These are phyloP conservation scores for Ormyrus rosae DNA, from an alignment of 2,888 invertebrate genomes.

Conservation along the genomic window DNA sequence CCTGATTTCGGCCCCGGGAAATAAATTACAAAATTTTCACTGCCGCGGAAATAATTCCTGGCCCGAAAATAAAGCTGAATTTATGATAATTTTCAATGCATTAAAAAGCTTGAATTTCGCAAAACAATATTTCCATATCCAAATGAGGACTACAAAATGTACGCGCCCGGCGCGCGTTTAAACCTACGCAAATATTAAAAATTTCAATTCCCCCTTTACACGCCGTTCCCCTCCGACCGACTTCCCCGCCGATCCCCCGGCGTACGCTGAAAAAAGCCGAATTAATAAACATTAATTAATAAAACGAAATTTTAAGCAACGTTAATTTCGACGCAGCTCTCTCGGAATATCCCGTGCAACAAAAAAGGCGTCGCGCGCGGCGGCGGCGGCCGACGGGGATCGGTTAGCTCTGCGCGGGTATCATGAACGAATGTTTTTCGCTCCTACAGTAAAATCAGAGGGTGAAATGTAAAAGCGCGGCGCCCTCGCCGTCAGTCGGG, in stretches of 20 bases:
- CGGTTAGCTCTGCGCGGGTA: slow-evolving; percentile 5
- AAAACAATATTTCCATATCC: slow-evolving; percentile 18
- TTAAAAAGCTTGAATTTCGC: slow-evolving; percentile 22
- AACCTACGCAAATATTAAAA: slow-evolving; percentile 21
- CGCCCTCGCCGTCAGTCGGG: slow-evolving; percentile 43
- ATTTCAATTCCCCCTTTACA: not conserved
- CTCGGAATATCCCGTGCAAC: slow-evolving; percentile 24
- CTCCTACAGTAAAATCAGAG: slow-evolving; percentile 68
- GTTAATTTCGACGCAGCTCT: slow-evolving; percentile 34
- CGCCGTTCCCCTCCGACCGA: not conserved
- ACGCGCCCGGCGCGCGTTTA: not conserved
- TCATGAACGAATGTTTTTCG: slow-evolving; percentile 70
- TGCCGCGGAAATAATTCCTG: slow-evolving; percentile 16
- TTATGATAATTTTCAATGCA: slow-evolving; percentile 3
- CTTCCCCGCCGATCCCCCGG: too few species aligned
- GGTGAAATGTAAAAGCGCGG: slow-evolving; percentile 58
- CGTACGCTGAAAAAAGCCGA: not conserved
- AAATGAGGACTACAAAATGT: slow-evolving; percentile 23
- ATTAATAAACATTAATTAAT: slow-evolving; percentile 42
- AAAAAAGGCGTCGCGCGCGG: slow-evolving; percentile 25
- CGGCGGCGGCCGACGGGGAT: too few species aligned
- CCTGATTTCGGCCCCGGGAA: slow-evolving; percentile 2
- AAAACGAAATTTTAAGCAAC: slow-evolving; percentile 33
- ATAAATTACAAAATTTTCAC: slow-evolving; percentile 9
- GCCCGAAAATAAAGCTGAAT: not conserved